A percentile compares a stretch with the other conserved stretches of the same genome.
Evolutionary conservation across 2,113 vertebrate species (phyloP).

Genomic region (Numenius arquata): DNA sequence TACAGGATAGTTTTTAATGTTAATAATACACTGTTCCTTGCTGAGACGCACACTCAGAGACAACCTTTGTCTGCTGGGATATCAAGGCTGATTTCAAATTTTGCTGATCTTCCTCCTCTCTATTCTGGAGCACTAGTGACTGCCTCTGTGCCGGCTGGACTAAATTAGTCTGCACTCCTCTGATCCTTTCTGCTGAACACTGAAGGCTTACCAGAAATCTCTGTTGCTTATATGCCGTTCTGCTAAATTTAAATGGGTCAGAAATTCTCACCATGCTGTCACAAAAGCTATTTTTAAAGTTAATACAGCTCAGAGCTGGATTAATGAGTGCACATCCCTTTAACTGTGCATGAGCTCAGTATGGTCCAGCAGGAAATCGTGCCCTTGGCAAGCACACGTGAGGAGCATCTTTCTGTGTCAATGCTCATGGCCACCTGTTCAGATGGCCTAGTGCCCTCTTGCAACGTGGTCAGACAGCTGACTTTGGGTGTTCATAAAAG

Average conservation of each 20-base stretch:
- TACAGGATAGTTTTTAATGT: neutral
- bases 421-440: constrained; percentile 19
- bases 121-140: neutral
- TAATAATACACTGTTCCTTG: neutral
- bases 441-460: constrained; percentile 48
- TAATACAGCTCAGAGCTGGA: constrained; percentile 58
- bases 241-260: constrained; percentile 66
- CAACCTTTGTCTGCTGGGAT: neutral
- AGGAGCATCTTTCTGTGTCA: constrained; percentile 52
- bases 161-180: neutral
- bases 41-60: neutral
- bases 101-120: neutral
- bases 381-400: constrained; percentile 1
- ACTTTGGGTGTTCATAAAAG: neutral
- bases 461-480: neutral
- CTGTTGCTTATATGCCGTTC: neutral
- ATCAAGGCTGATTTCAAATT: neutral
- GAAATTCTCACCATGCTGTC: constrained; percentile 35
- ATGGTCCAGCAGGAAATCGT: neutral
- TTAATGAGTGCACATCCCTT: constrained; percentile 34
- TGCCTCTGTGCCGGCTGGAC: neutral
- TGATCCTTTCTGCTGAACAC: neutral
- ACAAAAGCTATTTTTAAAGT: constrained; percentile 66
- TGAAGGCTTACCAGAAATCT: constrained; percentile 17
- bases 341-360: neutral